Evolutionary conservation across 2,888 invertebrate genomes (phyloP).

Genomic region (Apamea epomidion): DNA sequence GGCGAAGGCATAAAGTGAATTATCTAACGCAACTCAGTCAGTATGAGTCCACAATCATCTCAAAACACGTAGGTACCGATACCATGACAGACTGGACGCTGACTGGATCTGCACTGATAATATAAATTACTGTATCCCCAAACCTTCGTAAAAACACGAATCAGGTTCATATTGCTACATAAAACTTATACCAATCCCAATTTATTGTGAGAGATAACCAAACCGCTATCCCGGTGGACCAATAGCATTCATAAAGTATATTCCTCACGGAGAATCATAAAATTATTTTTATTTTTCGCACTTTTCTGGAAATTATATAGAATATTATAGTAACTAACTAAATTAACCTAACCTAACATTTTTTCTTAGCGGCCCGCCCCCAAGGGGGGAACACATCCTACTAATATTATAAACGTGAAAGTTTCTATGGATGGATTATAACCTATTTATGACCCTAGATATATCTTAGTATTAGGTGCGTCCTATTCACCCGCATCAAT

Average conservation of each 20-base stretch:
- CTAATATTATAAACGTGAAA: too few relatives aligned
- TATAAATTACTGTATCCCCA: constrained; percentile 29
- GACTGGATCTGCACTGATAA: constrained; percentile 26
- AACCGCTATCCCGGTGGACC: constrained; percentile 44
- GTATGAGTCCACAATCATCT: not conserved
- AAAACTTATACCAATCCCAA: constrained; percentile 56
- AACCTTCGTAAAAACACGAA: constrained; percentile 39
- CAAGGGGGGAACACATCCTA: too few relatives aligned
- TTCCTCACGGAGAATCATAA: constrained; percentile 35
- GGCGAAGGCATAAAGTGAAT: not conserved
- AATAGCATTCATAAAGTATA: constrained; percentile 50
- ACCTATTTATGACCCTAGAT: too few relatives aligned
- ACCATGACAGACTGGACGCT: not conserved
- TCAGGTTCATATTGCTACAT: constrained; percentile 45
- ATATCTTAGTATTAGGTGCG: too few relatives aligned
- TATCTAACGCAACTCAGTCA: not conserved
- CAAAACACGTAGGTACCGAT: not conserved
- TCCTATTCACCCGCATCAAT: too few relatives aligned
- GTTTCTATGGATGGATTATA: too few relatives aligned
- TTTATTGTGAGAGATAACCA: constrained; percentile 57
- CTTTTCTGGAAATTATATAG: constrained; percentile 9
- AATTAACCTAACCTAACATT: too few relatives aligned
- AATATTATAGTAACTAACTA: constrained; percentile 5
- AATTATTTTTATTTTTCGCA: constrained; percentile 34
- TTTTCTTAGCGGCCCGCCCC: too few relatives aligned